Percentiles rank a stretch among this genome's conserved stretches.
phyloP scores from a whole-genome alignment of 2,797 vertebrate species.

The Sebastiscus albofasciatus region DNA sequence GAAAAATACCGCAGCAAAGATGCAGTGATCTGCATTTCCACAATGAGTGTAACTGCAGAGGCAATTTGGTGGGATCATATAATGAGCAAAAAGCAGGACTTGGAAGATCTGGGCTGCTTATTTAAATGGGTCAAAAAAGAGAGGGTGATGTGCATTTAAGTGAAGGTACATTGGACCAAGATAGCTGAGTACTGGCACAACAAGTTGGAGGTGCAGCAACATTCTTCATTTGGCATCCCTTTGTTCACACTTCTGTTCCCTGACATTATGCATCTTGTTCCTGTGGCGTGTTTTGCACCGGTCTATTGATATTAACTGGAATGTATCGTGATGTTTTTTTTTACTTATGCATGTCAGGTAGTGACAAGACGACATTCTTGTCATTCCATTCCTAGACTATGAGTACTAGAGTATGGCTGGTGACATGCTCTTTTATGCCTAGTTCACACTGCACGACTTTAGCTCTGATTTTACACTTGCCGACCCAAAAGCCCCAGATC shows the following conservation, averaged over 20 bases:
- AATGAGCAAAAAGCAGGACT: background rate
- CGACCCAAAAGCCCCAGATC: too few relatives aligned
- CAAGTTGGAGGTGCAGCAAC: conserved; percentile 3
- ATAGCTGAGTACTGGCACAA: background rate
- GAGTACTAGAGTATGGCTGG: too few relatives aligned
- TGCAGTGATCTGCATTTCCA: background rate
- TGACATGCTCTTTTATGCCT: background rate
- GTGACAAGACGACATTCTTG: background rate
- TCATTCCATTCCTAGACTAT: background rate
- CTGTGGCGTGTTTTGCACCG: background rate
- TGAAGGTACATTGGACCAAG: background rate
- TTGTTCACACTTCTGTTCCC: conserved; percentile 10
- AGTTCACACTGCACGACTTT: background rate
- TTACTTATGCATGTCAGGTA: background rate
- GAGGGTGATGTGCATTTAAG: background rate
- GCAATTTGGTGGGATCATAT: background rate
- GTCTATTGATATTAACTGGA: conserved; percentile 1
- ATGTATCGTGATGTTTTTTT: background rate
- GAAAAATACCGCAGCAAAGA: background rate
- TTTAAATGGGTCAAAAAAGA: conserved; percentile 1
- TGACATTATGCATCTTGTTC: background rate
- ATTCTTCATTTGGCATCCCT: conserved; percentile 7
- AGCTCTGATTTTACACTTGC: too few relatives aligned
- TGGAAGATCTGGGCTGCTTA: background rate
- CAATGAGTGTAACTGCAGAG: background rate